Evolutionary conservation across 2,888 invertebrate species (phyloP), one percentile per base, ranked within the genome.

Genomic region (Notodonta ziczac): DNA sequence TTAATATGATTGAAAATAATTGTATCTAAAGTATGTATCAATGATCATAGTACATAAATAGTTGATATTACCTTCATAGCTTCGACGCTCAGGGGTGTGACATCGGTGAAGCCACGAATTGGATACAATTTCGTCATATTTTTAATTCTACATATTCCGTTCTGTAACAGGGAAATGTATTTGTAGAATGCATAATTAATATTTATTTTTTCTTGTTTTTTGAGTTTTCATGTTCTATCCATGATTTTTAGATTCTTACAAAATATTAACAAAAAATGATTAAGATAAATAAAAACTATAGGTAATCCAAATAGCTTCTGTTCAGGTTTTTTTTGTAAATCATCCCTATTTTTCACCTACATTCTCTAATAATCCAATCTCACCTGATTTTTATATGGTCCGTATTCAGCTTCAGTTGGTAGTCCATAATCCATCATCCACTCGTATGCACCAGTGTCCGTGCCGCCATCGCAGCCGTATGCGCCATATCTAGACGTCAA

Each of bases 391-490:
- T 96, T 88, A 81, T 99, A 99, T 40, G 96, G 94, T 13, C 98
- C 98, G 83, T 99, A 99, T 67, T 96, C 96, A 59, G 97, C 98
- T 88, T 97, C 98, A 6, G 97, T 96, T 0, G 98, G 97, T 16
- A 98, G 90, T 13, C 91, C 91, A 59, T 97, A 96, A 80, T 97
- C 95, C 93, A 97, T 95, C 88, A 98, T 97, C 97, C 97, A 99
- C 65, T 96, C 94, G 80, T 98, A 99, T 0, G 98, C 96, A 9
- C 2, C 95, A 83, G 96, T 97, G 84, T 98, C 98, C 88, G 97
- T 96, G 8, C 98, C 98, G 9, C 98, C 98, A 81, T 98, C 96
- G 85, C 98, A 99, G 0, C 98, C 98, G 80, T 95, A 95, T 77
- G 96, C 97, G 46, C 98, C 98, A 80, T 94, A 97, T 50, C 94